These are phyloP conservation scores for Tipula unca DNA, from an alignment of 2,888 invertebrate genomes.

Conservation along the genomic window DNA sequence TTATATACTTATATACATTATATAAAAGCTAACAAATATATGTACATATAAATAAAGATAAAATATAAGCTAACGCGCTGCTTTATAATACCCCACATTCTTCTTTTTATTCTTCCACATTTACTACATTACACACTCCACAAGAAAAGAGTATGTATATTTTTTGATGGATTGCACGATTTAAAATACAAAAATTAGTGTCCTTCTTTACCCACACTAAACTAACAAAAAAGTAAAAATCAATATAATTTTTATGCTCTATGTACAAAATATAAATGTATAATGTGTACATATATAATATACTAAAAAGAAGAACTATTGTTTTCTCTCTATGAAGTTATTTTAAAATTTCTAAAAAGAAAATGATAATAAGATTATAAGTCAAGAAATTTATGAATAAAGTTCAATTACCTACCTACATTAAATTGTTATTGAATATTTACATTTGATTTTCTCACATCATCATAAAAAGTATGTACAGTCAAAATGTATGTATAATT, in stretches of 20 bases:
- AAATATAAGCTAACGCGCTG: not conserved
- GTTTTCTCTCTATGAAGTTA: not conserved
- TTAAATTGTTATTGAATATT: slow-evolving; percentile 1
- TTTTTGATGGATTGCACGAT: slow-evolving; percentile 2
- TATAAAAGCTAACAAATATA: not conserved
- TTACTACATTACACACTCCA: not conserved
- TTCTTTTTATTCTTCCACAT: not conserved
- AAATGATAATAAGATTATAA: slow-evolving; percentile 17
- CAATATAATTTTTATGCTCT: not conserved
- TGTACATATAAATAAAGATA: not conserved
- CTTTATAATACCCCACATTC: not conserved
- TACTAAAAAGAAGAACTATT: not conserved
- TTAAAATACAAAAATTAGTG: not conserved
- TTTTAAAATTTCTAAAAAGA: slow-evolving; percentile 9
- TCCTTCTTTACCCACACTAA: not conserved
- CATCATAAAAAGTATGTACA: not conserved
- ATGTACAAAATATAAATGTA: not conserved
- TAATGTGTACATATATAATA: not conserved
- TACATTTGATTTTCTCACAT: not conserved
- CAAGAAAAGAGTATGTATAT: not conserved
- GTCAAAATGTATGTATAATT: not conserved
- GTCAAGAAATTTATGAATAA: slow-evolving; percentile 16
- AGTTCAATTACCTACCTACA: slow-evolving; percentile 19
- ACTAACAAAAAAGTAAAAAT: not conserved
- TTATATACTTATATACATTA: not conserved